These are phyloP conservation scores for Climacteris rufus DNA, from an alignment of 2,113 vertebrate genomes.

Conservation along the genomic window DNA sequence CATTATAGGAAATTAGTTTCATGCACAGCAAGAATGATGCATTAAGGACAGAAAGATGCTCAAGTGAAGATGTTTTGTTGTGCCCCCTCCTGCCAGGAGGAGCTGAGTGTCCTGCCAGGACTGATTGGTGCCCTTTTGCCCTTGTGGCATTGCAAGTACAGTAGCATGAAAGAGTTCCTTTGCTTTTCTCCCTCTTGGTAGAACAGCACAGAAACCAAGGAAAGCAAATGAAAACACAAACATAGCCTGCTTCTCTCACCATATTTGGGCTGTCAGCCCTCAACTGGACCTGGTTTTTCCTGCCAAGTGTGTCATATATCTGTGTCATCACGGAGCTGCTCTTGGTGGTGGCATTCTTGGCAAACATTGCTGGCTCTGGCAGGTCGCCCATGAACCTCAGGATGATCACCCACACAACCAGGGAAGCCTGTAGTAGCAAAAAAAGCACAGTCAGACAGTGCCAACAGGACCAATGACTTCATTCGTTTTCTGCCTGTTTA, in stretches of 20 bases:
- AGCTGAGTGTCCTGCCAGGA: not conserved
- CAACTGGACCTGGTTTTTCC: not conserved
- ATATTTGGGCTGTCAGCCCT: not conserved
- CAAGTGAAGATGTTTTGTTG: not conserved
- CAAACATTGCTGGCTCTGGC: constrained; percentile 82
- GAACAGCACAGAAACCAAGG: not conserved
- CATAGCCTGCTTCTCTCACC: constrained; percentile 48
- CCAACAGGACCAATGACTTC: not conserved
- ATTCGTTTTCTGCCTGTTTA: not conserved
- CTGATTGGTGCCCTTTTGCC: not conserved
- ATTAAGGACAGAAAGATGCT: not conserved
- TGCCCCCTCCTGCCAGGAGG: not conserved
- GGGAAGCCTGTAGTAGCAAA: constrained; percentile 77
- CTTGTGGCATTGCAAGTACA: not conserved
- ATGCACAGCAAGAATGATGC: not conserved
- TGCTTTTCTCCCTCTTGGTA: not conserved
- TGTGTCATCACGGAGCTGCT: constrained; percentile 48
- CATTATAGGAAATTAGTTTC: not conserved
- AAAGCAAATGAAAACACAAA: not conserved
- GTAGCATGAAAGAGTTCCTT: not conserved
- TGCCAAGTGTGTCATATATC: constrained; percentile 51
- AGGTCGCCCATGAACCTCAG: constrained; percentile 96
- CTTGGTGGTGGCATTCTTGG: constrained; percentile 22
- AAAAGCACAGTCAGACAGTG: not conserved
- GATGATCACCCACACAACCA: constrained; percentile 89